Percentiles rank a stretch among this genome's conserved stretches.
Evolutionary conservation across 2,113 vertebrate genomes (phyloP).

Genomic region (Catharus bicknelli): DNA sequence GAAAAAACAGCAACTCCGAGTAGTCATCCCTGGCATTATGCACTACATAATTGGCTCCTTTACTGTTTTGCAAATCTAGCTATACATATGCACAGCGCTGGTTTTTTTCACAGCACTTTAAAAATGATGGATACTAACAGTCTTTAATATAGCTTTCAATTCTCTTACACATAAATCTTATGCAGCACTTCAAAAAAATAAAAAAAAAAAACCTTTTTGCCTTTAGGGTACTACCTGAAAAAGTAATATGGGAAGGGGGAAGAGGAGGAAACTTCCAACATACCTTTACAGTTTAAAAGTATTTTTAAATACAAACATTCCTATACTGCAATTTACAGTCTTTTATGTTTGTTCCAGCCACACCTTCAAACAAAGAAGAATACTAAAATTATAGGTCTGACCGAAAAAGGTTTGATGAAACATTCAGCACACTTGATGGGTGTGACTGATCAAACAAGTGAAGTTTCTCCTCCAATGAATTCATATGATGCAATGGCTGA

Average conservation of each 20-base stretch:
- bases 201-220: not conserved
- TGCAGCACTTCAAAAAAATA: not conserved
- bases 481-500: not conserved
- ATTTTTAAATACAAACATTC: not conserved
- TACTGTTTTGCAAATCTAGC: conserved; percentile 14
- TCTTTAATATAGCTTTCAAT: conserved; percentile 27
- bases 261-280: not conserved
- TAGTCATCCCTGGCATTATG: not conserved
- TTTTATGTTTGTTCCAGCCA: not conserved
- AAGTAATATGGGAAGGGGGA: not conserved
- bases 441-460: conserved; percentile 67
- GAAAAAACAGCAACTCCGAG: not conserved
- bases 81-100: not conserved
- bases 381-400: conserved; percentile 29
- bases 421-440: conserved; percentile 26
- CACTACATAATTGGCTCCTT: not conserved
- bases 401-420: conserved; percentile 32
- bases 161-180: conserved; percentile 40
- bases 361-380: conserved; percentile 14
- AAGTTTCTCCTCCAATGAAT: conserved; percentile 58
- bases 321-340: not conserved
- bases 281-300: not conserved
- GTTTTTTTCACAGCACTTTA: conserved; percentile 27
- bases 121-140: conserved; percentile 34
- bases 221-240: not conserved